Evolutionary conservation across 2,797 vertebrate genomes (phyloP), one percentile per base, ranked within the genome.

Genomic region (Psittacula echo): DNA sequence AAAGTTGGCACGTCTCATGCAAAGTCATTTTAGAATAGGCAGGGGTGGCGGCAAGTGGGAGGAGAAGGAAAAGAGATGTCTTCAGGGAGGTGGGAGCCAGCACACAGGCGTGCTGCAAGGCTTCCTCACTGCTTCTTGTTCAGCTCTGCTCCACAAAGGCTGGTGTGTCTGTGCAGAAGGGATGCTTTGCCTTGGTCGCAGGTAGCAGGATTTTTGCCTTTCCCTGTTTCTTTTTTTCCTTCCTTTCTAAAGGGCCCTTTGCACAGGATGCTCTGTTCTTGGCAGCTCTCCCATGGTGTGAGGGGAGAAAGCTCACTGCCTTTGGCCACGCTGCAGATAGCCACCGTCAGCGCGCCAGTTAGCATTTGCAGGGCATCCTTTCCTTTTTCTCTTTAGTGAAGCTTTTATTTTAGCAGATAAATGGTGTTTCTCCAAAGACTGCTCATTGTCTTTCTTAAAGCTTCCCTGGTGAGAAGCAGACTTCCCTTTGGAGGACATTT

Each of bases 21-120:
- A 58, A 77, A 94, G 30, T 95, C 75, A 45, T 83, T 91, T 93
- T 72, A 85, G 82, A 95, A 71, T 79, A 84, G 53, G 75, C 2
- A 30, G 80, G 83, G 95, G 95, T 21, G 90, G 91, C 0, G 4
- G 65, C 2, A 60, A 3, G 91, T 81, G 80, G 90, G 88, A 93
- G 89, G 82, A 85, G 47, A 58, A 91, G 76, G 86, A 74, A 81
- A 94, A 93, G 75, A 94, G 80, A 88, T 91, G 85, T 84, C 82
- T 93, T 42, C 0, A 11, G 44, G 77, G 73, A 62, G 74, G 66
- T 7, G 10, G 73, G 88, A 96, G 92, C 61, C 54, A 22, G 78
- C 0, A 4, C 3, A 58, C 80, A 85, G 92, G 89, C 2, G 58
- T 83, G 78, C 84, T 61, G 82, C 48, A n/a, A 86, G 76, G 68